Evolutionary conservation across 1,140 invertebrate species (phyloP), one percentile per base, ranked within the genome.

Genomic region (Heliothis subflexa): DNA sequence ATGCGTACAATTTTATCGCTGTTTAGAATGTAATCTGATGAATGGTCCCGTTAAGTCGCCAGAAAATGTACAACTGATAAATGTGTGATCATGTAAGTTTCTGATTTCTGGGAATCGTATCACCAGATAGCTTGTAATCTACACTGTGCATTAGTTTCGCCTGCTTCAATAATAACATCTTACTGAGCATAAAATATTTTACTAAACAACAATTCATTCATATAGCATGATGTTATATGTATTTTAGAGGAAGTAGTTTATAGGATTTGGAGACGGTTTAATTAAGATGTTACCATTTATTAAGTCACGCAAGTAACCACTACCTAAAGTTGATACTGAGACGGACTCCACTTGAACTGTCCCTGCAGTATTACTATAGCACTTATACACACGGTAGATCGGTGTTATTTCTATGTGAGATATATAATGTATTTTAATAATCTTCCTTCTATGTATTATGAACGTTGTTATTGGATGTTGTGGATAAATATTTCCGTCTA

Each of bases 1-100:
- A 94, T 91, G 90, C 89, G 90, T 94, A 93, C 88, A 92, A 94
- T 91, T 90, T 88, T 90, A 91, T 93, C 86, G 86, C 86, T 88
- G 87, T 91, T 89, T 89, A 90, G 86, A 86, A 87, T 88, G 73
- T 90, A 83, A 82, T 80, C 80, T 86, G 76, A 87, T 86, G 86
- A 86, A 87, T 85, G 87, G 75, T 80, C 82, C 79, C 75, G 79
- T 86, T 85, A 84, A 90, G 85, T 90, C 87, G 86, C 81, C 91
- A 88, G 89, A 89, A 91, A 87, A 83, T 88, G 83, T 83, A 77
- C 78, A 80, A 76, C 72, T 83, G 61, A 75, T 79, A 78, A 80
- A 88, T 89, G 89, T 92, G 86, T 90, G 80, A 86, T 89, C 91
- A 89, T 93, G 89, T 90, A 66, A 83, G 74, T 89, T 87, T 72